A percentile compares a stretch with the other conserved stretches of the same genome.
These are phyloP conservation scores for Drosophila aff. DNA, from an alignment of 1,140 invertebrate genomes.

Conservation along the genomic window DNA sequence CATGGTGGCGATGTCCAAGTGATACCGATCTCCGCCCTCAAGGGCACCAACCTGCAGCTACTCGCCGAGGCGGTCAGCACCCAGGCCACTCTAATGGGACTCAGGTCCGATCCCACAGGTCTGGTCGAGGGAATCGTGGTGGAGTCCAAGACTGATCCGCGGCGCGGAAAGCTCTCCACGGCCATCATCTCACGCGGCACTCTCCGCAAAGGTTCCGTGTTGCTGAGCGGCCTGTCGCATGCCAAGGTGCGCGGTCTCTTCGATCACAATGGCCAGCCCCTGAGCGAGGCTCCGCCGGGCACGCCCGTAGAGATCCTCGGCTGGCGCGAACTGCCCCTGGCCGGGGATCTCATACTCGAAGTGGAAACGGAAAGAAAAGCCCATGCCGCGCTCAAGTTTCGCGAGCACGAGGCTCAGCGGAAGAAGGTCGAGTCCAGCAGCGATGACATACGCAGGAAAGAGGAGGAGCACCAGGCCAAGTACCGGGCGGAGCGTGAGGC, in stretches of 20 bases:
- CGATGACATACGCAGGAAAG: conserved; percentile 88
- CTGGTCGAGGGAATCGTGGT: conserved; percentile 95
- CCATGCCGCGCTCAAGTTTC: conserved; percentile 88
- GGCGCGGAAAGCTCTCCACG: conserved; percentile 93
- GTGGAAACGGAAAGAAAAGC: conserved; percentile 92
- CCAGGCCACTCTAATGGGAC: conserved; percentile 95
- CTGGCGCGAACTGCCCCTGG: conserved; percentile 94
- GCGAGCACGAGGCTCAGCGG: conserved; percentile 87
- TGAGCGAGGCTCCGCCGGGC: conserved; percentile 90
- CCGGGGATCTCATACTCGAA: conserved; percentile 95
- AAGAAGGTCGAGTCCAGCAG: conserved; percentile 88
- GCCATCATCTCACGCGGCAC: conserved; percentile 96
- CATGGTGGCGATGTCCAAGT: conserved; percentile 96
- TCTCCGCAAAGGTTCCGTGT: conserved; percentile 91
- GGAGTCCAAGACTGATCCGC: conserved; percentile 92
- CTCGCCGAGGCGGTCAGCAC: conserved; percentile 94
- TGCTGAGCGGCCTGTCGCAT: conserved; percentile 94
- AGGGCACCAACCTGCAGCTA: conserved; percentile 91
- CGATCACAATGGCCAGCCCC: conserved; percentile 90
- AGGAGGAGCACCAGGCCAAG: conserved; percentile 88
- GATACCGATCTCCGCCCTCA: conserved; percentile 96
- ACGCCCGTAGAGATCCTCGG: conserved; percentile 95
- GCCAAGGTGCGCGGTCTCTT: conserved; percentile 95
- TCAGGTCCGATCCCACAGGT: conserved; percentile 93
- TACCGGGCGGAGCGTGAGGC: conserved; percentile 89